phyloP scores from a whole-genome alignment of 2,797 vertebrate species.

The Ctenopoma multispine region DNA sequence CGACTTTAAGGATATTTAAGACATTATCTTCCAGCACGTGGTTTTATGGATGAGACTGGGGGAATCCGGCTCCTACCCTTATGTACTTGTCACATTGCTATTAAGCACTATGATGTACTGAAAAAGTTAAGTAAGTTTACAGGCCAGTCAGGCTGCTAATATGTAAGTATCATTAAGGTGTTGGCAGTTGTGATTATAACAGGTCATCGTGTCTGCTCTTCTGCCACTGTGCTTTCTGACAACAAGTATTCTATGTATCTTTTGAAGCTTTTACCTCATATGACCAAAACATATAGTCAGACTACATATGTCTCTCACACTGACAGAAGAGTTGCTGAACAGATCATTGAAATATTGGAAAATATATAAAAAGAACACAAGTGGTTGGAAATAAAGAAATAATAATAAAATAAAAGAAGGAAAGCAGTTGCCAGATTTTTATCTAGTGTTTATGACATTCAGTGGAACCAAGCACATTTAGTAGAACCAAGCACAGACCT shows the following conservation, averaged over 20 bases:
- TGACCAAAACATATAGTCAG: no score
- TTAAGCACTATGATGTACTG: not conserved
- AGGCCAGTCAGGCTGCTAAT: not conserved
- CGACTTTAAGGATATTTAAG: no score
- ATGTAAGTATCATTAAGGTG: not conserved
- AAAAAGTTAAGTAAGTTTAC: not conserved
- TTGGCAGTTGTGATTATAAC: not conserved
- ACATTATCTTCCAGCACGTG: no score
- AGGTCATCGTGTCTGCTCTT: not conserved
- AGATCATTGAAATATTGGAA: not conserved
- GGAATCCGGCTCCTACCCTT: no score
- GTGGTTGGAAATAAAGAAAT: no score
- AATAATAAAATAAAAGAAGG: conserved; percentile 1
- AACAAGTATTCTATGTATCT: no score
- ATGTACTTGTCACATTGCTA: no score
- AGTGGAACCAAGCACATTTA: no score
- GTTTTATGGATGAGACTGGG: no score
- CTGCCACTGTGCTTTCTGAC: no score
- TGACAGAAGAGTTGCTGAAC: not conserved
- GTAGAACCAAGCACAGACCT: conserved; percentile 1
- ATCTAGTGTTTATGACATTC: conserved; percentile 9
- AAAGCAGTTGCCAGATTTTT: conserved; percentile 15
- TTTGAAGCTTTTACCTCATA: no score
- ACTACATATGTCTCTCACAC: not conserved
- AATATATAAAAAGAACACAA: no score